Conservation (phyloP, 1,140 invertebrate genomes). For the Eufriesea mexicana region DNA sequence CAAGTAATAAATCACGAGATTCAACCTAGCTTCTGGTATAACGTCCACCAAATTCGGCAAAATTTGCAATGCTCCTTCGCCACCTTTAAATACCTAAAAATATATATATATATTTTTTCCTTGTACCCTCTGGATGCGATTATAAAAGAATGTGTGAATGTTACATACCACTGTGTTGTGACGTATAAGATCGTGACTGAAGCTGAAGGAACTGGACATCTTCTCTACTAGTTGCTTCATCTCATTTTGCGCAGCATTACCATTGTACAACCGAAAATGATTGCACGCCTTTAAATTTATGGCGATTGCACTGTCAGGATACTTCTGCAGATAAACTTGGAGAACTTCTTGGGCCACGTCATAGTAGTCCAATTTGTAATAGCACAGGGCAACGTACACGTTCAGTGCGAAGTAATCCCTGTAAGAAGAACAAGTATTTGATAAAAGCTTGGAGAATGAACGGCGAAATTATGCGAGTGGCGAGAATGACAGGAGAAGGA, state of each 20-base stretch:
- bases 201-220: slow-evolving; percentile 90
- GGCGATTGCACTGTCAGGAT: slow-evolving; percentile 96
- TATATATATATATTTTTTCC: neutral
- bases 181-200: slow-evolving; percentile 95
- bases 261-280: slow-evolving; percentile 95
- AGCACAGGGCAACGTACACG: slow-evolving; percentile 98
- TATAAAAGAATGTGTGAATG: neutral
- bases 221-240: slow-evolving; percentile 91
- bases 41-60: slow-evolving; percentile 96
- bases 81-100: slow-evolving; percentile 91
- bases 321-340: slow-evolving; percentile 95
- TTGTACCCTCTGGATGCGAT: neutral
- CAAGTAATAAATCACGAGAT: slow-evolving; percentile 97
- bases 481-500: neutral
- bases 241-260: slow-evolving; percentile 94
- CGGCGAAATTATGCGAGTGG: neutral
- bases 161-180: slow-evolving; percentile 93
- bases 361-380: slow-evolving; percentile 98
- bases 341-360: slow-evolving; percentile 97
- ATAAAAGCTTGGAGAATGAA: neutral
- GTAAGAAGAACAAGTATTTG: slow-evolving; percentile 68
- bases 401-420: slow-evolving; percentile 97
- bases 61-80: slow-evolving; percentile 95
- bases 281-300: slow-evolving; percentile 97
- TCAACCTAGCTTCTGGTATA: slow-evolving; percentile 97